phyloP scores from a whole-genome alignment of 2,797 vertebrate genomes.

The Nannoperca obscura region DNA sequence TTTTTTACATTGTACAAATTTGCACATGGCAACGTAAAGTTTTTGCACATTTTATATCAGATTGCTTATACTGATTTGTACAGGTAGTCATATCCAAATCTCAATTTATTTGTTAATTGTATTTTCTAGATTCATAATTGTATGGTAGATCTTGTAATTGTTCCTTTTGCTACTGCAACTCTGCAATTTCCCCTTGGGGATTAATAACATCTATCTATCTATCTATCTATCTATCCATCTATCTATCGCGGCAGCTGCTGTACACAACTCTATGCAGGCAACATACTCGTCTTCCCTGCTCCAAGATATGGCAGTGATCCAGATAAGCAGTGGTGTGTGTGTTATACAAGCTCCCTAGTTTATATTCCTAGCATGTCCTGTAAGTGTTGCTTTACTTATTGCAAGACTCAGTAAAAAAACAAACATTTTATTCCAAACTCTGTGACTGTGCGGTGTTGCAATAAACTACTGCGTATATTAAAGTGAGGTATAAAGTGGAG shows the following conservation, averaged over 20 bases:
- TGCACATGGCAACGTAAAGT: too few species aligned
- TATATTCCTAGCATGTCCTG: conserved; percentile 21
- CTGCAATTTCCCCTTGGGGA: too few species aligned
- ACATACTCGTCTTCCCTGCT: conserved; percentile 4
- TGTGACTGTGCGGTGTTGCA: neutral
- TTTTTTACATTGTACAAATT: too few species aligned
- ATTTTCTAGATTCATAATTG: too few species aligned
- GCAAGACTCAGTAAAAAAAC: conserved; percentile 1
- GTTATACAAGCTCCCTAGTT: conserved; percentile 22
- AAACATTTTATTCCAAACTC: conserved; percentile 6
- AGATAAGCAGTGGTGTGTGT: conserved; percentile 4
- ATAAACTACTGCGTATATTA: conserved; percentile 3
- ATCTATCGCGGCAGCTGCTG: neutral
- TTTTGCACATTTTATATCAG: too few species aligned
- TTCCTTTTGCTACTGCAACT: too few species aligned
- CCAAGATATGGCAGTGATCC: conserved; percentile 20
- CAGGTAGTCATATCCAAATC: too few species aligned
- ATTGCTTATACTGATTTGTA: too few species aligned
- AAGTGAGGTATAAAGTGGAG: neutral
- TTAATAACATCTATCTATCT: too few species aligned
- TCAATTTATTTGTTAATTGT: too few species aligned
- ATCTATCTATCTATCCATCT: conserved; percentile 1
- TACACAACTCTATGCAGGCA: neutral
- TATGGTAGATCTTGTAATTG: too few species aligned
- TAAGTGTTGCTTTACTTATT: conserved; percentile 20